Evolutionary conservation across 2,797 vertebrate species (phyloP).

Genomic region (Falco naumanni): DNA sequence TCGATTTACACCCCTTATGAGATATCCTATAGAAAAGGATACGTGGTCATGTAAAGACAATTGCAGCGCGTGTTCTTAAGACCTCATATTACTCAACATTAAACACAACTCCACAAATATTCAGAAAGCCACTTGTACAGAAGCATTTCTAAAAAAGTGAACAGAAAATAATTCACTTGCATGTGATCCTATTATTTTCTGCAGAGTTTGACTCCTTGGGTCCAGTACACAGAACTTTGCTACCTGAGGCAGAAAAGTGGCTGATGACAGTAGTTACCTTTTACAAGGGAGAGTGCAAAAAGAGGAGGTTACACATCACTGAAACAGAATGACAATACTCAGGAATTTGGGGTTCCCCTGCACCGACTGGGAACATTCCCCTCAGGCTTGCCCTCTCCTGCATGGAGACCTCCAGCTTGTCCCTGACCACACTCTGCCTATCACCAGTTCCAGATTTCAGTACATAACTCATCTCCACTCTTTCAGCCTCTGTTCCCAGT

Average conservation of each 20-base stretch:
- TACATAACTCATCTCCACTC: not conserved
- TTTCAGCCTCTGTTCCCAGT: not conserved
- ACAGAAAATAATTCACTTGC: not conserved
- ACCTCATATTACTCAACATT: not conserved
- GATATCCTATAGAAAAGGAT: not conserved
- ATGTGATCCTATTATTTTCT: not conserved
- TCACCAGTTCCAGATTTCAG: not conserved
- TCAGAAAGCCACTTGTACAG: not conserved
- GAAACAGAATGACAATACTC: not conserved
- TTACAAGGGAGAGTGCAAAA: fast-evolving
- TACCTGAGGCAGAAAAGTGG: not conserved
- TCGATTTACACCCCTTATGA: not conserved
- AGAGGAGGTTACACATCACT: not conserved
- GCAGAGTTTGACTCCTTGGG: not conserved
- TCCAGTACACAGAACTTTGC: not conserved
- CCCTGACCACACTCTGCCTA: not conserved
- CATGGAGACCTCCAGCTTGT: not conserved
- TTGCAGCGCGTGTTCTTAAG: not conserved
- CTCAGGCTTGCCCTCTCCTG: not conserved
- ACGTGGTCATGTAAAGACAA: not conserved
- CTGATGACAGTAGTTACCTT: not conserved
- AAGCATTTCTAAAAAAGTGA: not conserved
- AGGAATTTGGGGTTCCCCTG: not conserved
- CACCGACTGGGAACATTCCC: not conserved
- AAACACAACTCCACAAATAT: not conserved